Percentiles rank a stretch among this genome's conserved stretches.
Conservation (phyloP, 2,797 vertebrate genomes). For the Pseudochaenichthys georgianus region DNA sequence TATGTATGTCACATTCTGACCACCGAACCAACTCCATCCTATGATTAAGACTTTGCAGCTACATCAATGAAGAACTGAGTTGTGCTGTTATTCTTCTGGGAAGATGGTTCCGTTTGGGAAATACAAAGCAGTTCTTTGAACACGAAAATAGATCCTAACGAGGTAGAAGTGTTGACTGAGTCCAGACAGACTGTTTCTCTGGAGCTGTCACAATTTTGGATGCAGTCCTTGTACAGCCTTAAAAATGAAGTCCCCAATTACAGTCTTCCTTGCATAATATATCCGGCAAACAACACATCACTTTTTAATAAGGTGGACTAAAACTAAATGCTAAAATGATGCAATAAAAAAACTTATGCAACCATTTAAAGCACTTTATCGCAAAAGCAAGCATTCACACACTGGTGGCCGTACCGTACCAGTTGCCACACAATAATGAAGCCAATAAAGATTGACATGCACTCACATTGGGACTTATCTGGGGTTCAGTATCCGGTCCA, state of each 20-base stretch:
- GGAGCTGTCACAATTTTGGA: constrained; percentile 25
- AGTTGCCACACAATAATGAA: too few relatives aligned
- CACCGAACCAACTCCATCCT: background rate
- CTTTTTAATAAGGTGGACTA: constrained; percentile 38
- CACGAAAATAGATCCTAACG: background rate
- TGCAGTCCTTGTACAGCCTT: constrained; percentile 2
- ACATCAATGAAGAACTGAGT: background rate
- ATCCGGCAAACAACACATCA: background rate
- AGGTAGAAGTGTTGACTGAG: constrained; percentile 7
- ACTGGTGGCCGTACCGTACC: too few relatives aligned
- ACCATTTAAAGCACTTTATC: too few relatives aligned
- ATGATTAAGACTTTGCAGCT: background rate
- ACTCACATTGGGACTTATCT: too few relatives aligned
- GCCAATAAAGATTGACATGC: too few relatives aligned
- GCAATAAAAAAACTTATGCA: too few relatives aligned
- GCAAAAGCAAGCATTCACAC: too few relatives aligned
- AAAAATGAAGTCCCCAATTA: constrained; percentile 47
- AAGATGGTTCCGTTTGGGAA: background rate
- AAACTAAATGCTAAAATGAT: constrained; percentile 7
- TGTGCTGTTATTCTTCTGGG: background rate
- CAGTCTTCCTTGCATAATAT: background rate
- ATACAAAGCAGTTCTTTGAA: background rate
- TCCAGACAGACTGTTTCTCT: background rate
- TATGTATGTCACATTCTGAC: background rate
- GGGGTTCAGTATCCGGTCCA: too few relatives aligned